Evolutionary conservation across 2,888 invertebrate genomes (phyloP), one percentile per base, ranked within the genome.

Genomic region (Ichneumoninae sp.): DNA sequence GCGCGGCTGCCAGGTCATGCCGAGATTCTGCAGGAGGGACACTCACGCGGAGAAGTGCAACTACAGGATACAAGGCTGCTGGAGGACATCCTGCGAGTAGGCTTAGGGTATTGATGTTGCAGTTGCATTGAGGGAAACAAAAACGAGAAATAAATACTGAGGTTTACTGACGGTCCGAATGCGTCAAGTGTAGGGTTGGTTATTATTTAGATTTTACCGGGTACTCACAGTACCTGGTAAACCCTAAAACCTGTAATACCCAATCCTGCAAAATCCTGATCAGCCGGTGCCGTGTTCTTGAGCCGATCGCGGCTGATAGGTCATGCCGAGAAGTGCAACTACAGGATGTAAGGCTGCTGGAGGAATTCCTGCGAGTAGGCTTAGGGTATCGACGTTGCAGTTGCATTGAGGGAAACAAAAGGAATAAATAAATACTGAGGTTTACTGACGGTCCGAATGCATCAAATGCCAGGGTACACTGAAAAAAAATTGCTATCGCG

Each of bases 31-130:
- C 36, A 87, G 88, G 1, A 87, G 86, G 47, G 77, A 88, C 6
- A 79, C 19, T 3, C 93, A 93, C 80, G 92, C 91, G 47, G 88
- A 87, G 62, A 91, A 91, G 54, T 93, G 93, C 79, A 91, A 91
- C 86, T 91, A 92, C 86, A 88, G 85, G n/a, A 88, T 22, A 1
- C 1, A 1, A 22, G 22, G 22, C 22, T 80, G 19, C 68, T 91
- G 4, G 85, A 87, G 0, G 82, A 80, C 75, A 16, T 80, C 40
- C 16, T 92, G 91, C 82, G 72, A 76, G 26, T 89, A 87, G 47
- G 80, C 88, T 8, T 80, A 57, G 7, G 6, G 22, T 6, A 22
- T 22, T 1, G 22, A 22, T 22, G 22, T 22, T 22, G 22, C 22
- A 22, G 22, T 22, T 22, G 22, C 22, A 22, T 22, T 22, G 22